phyloP scores from a whole-genome alignment of 2,797 vertebrate species.

The Rhinatrema bivittatum region DNA sequence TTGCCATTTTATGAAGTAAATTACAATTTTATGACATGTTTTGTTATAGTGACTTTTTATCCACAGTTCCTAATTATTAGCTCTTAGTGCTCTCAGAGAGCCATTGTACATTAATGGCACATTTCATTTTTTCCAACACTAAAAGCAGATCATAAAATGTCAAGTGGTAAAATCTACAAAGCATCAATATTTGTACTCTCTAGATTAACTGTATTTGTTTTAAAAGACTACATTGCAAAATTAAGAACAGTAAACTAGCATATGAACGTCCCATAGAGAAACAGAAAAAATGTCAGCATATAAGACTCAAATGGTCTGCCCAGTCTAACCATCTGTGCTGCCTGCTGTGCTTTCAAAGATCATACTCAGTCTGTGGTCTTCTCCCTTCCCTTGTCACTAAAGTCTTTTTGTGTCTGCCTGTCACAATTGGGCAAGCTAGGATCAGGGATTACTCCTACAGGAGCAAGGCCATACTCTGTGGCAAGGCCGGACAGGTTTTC shows the following conservation, averaged over 20 bases:
- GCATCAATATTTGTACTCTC: slow-evolving; percentile 2
- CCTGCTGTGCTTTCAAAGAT: too few species aligned
- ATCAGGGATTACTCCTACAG: too few species aligned
- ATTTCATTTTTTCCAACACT: slow-evolving; percentile 14
- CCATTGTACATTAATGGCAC: slow-evolving; percentile 10
- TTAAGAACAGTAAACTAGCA: not conserved
- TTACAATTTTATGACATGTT: slow-evolving; percentile 14
- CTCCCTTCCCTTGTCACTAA: too few species aligned
- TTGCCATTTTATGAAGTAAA: slow-evolving; percentile 23
- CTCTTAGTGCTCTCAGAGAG: not conserved
- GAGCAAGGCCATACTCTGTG: too few species aligned
- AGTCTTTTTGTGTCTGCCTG: too few species aligned
- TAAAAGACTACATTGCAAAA: not conserved
- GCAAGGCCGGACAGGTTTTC: too few species aligned
- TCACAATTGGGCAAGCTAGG: too few species aligned
- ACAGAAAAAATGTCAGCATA: too few species aligned
- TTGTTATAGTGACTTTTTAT: slow-evolving; percentile 28
- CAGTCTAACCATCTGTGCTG: too few species aligned
- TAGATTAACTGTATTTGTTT: slow-evolving; percentile 11
- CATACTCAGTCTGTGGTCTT: too few species aligned
- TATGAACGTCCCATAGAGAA: too few species aligned
- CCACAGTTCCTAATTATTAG: slow-evolving; percentile 21
- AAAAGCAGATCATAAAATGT: slow-evolving; percentile 21
- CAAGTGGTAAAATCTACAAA: slow-evolving; percentile 25
- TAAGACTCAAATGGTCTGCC: too few species aligned